These are phyloP conservation scores for Leucosticte australis DNA, from an alignment of 2,113 vertebrate species.

Conservation along the genomic window DNA sequence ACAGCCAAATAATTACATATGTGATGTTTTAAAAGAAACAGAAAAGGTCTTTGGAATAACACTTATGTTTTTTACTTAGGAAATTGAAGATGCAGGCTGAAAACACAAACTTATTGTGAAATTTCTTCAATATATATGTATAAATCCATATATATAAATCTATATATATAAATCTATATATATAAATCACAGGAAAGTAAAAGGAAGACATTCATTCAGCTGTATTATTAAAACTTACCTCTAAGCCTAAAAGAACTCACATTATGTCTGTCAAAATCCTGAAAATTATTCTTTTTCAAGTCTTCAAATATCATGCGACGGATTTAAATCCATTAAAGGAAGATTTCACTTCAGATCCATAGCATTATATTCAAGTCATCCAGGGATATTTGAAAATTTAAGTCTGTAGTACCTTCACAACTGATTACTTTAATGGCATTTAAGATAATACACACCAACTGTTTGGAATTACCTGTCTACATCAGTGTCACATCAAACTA, in stretches of 20 bases:
- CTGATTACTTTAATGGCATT: constrained; percentile 14
- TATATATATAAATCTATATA: neutral
- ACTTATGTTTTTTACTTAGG: neutral
- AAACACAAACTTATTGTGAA: neutral
- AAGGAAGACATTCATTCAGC: neutral
- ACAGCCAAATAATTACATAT: neutral
- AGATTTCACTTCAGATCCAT: constrained; percentile 18
- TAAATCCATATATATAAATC: too few species aligned
- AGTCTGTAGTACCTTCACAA: constrained; percentile 5
- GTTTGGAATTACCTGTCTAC: constrained; percentile 2
- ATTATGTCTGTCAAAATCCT: constrained; percentile 9
- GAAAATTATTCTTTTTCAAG: neutral
- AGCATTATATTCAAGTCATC: neutral
- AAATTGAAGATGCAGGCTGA: neutral
- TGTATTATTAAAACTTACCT: neutral
- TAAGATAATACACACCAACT: constrained; percentile 16
- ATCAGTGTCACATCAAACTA: neutral
- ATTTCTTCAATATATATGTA: neutral
- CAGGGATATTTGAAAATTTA: neutral
- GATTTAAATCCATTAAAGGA: constrained; percentile 15
- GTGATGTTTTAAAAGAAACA: neutral
- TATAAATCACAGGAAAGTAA: neutral
- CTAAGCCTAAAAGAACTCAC: neutral
- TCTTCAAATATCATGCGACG: neutral
- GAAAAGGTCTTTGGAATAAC: neutral